Conservation (phyloP, 1,140 invertebrate species). For the Magallana ariakensis region DNA sequence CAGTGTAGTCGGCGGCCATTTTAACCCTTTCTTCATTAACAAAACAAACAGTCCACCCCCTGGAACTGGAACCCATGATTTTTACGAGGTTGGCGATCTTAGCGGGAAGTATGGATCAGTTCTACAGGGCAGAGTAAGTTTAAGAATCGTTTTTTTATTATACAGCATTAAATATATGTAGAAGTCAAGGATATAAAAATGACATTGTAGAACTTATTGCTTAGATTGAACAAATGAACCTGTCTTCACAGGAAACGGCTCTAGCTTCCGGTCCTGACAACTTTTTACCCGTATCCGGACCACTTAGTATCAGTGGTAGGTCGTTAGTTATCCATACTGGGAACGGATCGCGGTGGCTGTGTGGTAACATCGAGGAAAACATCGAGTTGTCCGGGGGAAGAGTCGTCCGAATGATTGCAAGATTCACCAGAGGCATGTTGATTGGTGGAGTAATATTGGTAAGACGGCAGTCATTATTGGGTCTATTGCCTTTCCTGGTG, state of each 20-base stretch:
- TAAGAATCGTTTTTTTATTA: neutral
- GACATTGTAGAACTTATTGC: neutral
- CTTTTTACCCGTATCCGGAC: constrained; percentile 90
- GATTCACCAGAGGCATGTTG: constrained; percentile 84
- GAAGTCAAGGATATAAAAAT: no score
- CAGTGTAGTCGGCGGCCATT: constrained; percentile 86
- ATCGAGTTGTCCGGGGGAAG: constrained; percentile 36
- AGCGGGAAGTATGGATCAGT: constrained; percentile 90
- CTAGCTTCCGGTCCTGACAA: constrained; percentile 82
- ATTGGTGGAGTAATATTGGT: constrained; percentile 94
- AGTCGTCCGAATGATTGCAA: constrained; percentile 47
- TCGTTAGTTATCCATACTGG: constrained; percentile 87
- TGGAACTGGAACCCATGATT: constrained; percentile 85
- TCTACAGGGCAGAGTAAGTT: constrained; percentile 72
- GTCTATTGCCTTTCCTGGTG: no score
- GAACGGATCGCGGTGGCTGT: constrained; percentile 78
- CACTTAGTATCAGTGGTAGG: constrained; percentile 89
- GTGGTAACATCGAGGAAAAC: constrained; percentile 79
- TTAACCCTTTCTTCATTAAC: constrained; percentile 81
- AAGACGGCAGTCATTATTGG: constrained; percentile 53
- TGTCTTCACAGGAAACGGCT: neutral
- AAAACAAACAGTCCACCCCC: constrained; percentile 54
- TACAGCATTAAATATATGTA: no score
- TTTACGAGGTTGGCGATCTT: constrained; percentile 89
- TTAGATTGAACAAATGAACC: neutral